Conservation (phyloP, 1,140 invertebrate genomes). For the Protaetia brevitarsis region DNA sequence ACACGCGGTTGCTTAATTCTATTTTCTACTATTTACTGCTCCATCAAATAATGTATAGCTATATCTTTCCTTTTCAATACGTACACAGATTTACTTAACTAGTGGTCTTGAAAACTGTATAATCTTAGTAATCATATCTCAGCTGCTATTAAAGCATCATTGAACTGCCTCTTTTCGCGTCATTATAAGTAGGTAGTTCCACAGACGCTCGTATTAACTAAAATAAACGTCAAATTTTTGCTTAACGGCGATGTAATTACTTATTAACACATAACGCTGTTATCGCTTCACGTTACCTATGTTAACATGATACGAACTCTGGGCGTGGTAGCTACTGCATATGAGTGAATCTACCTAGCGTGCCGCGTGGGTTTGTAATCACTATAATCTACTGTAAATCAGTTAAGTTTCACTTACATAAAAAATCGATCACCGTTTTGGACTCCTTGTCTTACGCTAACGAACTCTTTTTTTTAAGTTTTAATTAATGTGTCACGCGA, state of each 20-base stretch:
- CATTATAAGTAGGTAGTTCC: background rate
- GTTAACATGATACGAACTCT: background rate
- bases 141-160: background rate
- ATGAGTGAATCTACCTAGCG: constrained; percentile 15
- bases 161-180: background rate
- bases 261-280: constrained; percentile 22
- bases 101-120: no score
- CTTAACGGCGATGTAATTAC: background rate
- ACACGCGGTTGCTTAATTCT: no score
- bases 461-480: constrained; percentile 15
- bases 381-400: constrained; percentile 37
- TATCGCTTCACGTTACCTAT: constrained; percentile 13
- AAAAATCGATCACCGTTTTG: constrained; percentile 13
- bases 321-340: constrained; percentile 21
- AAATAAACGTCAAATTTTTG: background rate
- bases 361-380: constrained; percentile 35
- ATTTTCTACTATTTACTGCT: no score
- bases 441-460: constrained; percentile 21
- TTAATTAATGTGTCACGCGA: constrained; percentile 9
- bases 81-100: no score
- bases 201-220: background rate
- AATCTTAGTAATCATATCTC: background rate
- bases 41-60: no score
- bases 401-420: constrained; percentile 35
- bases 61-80: no score